Evolutionary conservation across 2,888 invertebrate genomes (phyloP).

Genomic region (Neoscelio sp.): DNA sequence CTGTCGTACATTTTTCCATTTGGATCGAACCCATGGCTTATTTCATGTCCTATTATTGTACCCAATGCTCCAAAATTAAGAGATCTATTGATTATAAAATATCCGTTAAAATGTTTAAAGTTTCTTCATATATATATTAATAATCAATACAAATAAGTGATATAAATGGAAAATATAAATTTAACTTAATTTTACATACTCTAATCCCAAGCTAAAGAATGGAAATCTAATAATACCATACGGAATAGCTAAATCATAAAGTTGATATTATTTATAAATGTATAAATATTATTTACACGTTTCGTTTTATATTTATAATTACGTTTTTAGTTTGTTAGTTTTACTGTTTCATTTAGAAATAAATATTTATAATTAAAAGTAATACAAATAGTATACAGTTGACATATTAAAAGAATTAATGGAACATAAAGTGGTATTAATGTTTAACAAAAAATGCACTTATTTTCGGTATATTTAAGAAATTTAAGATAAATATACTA

Average conservation of each 20-base stretch:
- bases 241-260: constrained; percentile 21
- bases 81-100: constrained; percentile 19
- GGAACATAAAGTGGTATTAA: background rate
- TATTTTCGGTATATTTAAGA: background rate
- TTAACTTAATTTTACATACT: constrained; percentile 24
- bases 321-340: no score
- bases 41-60: constrained; percentile 57
- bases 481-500: background rate
- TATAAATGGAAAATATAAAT: background rate
- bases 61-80: constrained; percentile 51
- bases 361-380: no score
- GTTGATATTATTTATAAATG: no score
- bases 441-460: constrained; percentile 10
- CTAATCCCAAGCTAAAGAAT: constrained; percentile 18
- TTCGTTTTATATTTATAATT: no score
- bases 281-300: no score
- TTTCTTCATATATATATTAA: background rate
- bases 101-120: background rate
- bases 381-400: no score
- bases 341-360: no score
- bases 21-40: constrained; percentile 56
- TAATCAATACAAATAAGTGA: background rate
- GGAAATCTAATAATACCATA: constrained; percentile 33
- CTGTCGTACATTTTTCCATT: constrained; percentile 29
- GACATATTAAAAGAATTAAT: no score